phyloP scores from a whole-genome alignment of 2,797 vertebrate species.

The Halcyon badia region DNA sequence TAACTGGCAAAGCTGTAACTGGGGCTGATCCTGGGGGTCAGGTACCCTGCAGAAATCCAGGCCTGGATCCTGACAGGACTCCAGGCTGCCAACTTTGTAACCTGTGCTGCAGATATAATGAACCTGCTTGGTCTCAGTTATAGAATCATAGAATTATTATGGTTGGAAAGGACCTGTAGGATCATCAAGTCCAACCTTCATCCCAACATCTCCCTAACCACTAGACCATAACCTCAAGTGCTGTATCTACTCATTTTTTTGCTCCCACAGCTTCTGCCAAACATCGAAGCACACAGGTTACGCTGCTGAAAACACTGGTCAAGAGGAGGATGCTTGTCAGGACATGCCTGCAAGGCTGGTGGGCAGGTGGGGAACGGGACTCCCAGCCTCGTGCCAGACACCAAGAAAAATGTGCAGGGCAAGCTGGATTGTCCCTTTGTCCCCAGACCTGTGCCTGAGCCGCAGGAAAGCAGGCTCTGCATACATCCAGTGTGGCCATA shows the following conservation, averaged over 20 bases:
- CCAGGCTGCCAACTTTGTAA: too few species aligned
- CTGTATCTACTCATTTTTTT: too few species aligned
- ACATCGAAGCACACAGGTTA: accelerated
- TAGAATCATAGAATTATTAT: too few species aligned
- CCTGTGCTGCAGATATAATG: too few species aligned
- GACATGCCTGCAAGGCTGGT: neutral
- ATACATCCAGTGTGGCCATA: neutral
- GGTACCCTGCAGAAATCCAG: neutral
- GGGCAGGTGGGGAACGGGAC: neutral
- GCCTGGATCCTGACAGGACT: neutral
- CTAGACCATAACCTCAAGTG: too few species aligned
- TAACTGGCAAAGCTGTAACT: neutral
- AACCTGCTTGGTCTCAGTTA: neutral
- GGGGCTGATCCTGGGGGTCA: neutral
- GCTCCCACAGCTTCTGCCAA: neutral
- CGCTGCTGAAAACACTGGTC: accelerated
- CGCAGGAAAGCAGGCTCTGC: neutral
- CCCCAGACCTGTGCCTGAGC: neutral
- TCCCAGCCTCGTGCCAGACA: neutral
- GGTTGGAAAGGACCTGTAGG: too few species aligned
- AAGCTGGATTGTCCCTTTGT: neutral
- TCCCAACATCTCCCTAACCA: too few species aligned
- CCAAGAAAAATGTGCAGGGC: neutral
- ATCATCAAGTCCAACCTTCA: too few species aligned
- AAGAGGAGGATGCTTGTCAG: neutral